Evolutionary conservation across 2,113 vertebrate genomes (phyloP).

Genomic region (Empidonax traillii): DNA sequence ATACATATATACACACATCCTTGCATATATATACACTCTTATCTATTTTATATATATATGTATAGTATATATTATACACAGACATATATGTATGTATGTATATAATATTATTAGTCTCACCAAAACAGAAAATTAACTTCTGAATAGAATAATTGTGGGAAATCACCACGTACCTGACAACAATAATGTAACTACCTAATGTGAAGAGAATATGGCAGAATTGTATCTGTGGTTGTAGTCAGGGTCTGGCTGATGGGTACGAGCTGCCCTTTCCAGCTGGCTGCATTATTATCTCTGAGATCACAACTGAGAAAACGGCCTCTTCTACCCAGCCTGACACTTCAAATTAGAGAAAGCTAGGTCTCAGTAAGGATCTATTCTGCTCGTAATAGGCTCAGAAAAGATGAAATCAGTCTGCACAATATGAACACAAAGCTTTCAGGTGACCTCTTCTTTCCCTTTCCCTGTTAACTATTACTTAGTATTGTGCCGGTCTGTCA

Average conservation of each 20-base stretch:
- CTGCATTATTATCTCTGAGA: background rate
- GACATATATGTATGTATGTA: background rate
- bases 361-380: background rate
- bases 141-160: background rate
- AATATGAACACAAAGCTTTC: background rate
- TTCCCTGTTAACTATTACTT: background rate
- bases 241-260: background rate
- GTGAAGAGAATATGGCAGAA: background rate
- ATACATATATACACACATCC: background rate
- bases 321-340: background rate
- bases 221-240: rapidly evolving
- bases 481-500: background rate
- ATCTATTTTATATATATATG: background rate
- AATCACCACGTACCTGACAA: background rate
- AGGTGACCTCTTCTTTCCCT: background rate
- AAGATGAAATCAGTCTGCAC: background rate
- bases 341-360: background rate
- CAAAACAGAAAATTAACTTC: background rate
- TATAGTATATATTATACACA: background rate
- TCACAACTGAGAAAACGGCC: background rate
- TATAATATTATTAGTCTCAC: background rate
- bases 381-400: background rate
- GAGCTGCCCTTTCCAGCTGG: background rate
- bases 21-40: background rate
- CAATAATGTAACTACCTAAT: rapidly evolving